phyloP scores from a whole-genome alignment of 2,888 invertebrate species.

The Eilema griseolum region DNA sequence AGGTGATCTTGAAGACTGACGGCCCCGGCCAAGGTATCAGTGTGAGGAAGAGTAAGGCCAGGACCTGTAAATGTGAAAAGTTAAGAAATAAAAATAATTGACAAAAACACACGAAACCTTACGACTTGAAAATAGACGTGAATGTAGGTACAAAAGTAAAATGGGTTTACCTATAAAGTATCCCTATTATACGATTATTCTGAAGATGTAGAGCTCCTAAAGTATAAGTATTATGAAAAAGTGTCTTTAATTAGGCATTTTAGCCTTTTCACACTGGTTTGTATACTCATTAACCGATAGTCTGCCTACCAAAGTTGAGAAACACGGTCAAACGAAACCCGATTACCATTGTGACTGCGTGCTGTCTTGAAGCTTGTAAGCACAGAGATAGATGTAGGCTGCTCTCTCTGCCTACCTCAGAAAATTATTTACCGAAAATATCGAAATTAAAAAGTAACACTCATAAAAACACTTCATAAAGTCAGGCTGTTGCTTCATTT shows the following conservation, averaged over 20 bases:
- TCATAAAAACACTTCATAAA: not conserved
- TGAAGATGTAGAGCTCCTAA: not conserved
- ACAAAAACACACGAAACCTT: not conserved
- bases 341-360: too few species aligned
- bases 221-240: not conserved
- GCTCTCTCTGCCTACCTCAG: not conserved
- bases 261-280: not conserved
- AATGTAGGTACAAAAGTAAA: not conserved
- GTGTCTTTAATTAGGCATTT: too few species aligned
- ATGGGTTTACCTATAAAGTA: not conserved
- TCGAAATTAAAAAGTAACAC: not conserved
- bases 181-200: not conserved
- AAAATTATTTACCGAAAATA: not conserved
- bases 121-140: not conserved
- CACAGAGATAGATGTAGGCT: too few species aligned
- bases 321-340: too few species aligned
- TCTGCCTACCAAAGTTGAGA: too few species aligned
- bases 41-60: conserved; percentile 93
- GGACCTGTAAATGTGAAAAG: conserved; percentile 87
- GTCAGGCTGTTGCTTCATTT: conserved; percentile 30
- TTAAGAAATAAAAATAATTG: not conserved
- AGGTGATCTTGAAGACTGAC: conserved; percentile 94
- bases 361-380: too few species aligned
- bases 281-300: too few species aligned
- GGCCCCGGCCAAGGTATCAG: conserved; percentile 96